Base-by-base conservation (phyloP, 2,113 vertebrate genomes). In the Daboia siamensis region DNA sequence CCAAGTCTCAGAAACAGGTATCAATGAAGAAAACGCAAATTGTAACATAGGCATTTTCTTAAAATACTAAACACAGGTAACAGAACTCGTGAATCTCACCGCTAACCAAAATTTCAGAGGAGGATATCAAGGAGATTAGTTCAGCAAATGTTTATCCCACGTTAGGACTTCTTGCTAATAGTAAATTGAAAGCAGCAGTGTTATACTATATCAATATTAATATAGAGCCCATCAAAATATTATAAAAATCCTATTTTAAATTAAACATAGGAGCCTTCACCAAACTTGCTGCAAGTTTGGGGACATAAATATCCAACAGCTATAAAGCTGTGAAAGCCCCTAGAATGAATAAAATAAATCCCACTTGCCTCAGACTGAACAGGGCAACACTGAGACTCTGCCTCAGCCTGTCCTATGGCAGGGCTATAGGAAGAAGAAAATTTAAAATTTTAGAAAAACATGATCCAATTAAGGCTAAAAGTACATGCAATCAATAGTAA, bases 261-360 rank as follows among this genome's bases (percentile, higher is more conserved):
- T 59, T 98, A 98, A 98, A 94, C 95, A 95, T 97, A 99, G 98
- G 98, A 98, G 94, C 98, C 98, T 99, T 99, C 99, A 99, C 99
- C 99, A 99, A 99, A 99, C 98, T 99, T 99, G 98, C 98, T 99
- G 92, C 98, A 99, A 99, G 98, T 99, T 99, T 99, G 98, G 99
- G 99, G 98, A 99, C 97, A 98, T 88, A 97, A 96, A 96, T 96
- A 98, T 99, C 98, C 99, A 99, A 99, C 98, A 99, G 99, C 98
- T 94, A 97, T 96, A 96, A 97, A 98, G 98, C 99, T 99, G 98
- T 99, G 98, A 98, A 98, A 98, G 98, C 98, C 98, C 98, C 98
- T 96, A 96, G 96, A 98, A 98, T 97, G 97, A 98, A 98, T 98
- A 98, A 98, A 98, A 98, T 98, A 98, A 97, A 98, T 98, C 98